phyloP scores from a whole-genome alignment of 1,140 invertebrate genomes.

The Oreohelix idahoensis region DNA sequence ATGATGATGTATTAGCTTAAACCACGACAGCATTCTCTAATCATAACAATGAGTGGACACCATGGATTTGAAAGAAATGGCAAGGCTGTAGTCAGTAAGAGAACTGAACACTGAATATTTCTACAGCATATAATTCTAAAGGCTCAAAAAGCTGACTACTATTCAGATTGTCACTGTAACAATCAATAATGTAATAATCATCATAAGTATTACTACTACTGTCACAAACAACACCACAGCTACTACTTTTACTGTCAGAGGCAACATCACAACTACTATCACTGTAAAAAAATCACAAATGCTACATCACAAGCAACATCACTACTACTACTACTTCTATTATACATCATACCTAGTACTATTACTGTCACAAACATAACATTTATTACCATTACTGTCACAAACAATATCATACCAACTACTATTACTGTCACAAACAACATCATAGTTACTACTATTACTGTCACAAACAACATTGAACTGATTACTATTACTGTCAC shows the following conservation, averaged over 20 bases:
- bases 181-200: too few relatives aligned
- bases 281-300: background rate
- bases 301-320: background rate
- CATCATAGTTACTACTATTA: slow-evolving; percentile 10
- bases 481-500: background rate
- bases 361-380: background rate
- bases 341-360: background rate
- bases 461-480: background rate
- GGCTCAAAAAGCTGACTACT: too few relatives aligned
- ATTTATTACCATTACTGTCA: background rate
- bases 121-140: too few relatives aligned
- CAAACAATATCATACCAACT: background rate
- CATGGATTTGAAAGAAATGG: too few relatives aligned
- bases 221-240: background rate
- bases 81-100: too few relatives aligned
- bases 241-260: background rate
- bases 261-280: background rate
- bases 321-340: slow-evolving; percentile 6
- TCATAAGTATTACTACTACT: too few relatives aligned
- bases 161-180: too few relatives aligned
- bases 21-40: too few relatives aligned
- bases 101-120: too few relatives aligned
- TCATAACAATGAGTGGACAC: too few relatives aligned
- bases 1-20: too few relatives aligned
- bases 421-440: background rate